Evolutionary conservation across 2,797 vertebrate genomes (phyloP).

Genomic region (Mus spretus): DNA sequence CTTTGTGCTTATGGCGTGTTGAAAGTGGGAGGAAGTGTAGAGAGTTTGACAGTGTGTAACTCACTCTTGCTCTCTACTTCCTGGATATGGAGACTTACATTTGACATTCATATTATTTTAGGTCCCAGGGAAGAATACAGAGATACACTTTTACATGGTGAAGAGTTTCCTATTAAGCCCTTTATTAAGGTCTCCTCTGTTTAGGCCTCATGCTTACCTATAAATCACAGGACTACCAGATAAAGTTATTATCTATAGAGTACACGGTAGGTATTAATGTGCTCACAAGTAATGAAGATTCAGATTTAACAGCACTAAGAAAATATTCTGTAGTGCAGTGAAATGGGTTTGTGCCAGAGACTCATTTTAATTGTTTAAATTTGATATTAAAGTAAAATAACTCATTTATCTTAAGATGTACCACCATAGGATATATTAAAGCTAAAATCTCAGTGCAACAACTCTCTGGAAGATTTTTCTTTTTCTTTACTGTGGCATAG

Average conservation of each 20-base stretch:
- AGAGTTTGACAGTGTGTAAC: not conserved
- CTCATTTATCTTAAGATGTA: conserved; percentile 18
- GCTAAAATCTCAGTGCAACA: conserved; percentile 47
- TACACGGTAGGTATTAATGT: not conserved
- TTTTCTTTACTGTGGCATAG: not conserved
- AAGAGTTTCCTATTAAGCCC: conserved; percentile 37
- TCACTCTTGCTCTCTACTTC: not conserved
- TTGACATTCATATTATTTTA: conserved; percentile 39
- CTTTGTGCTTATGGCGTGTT: not conserved
- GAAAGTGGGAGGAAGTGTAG: not conserved
- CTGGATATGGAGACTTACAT: not conserved
- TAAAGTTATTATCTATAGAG: not conserved
- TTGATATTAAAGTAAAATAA: conserved; percentile 37
- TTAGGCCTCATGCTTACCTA: conserved; percentile 52
- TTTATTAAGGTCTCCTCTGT: conserved; percentile 54
- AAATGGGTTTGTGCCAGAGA: conserved; percentile 29
- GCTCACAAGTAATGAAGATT: not conserved
- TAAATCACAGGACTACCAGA: conserved; percentile 12
- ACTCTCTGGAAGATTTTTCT: not conserved
- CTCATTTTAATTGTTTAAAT: conserved; percentile 42
- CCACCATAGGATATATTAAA: not conserved
- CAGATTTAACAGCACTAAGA: conserved; percentile 1
- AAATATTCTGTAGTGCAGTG: conserved; percentile 20
- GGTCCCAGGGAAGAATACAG: conserved; percentile 10
- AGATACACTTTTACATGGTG: conserved; percentile 8